These are phyloP conservation scores for Ameiurus melas DNA, from an alignment of 2,113 vertebrate species.

Conservation along the genomic window DNA sequence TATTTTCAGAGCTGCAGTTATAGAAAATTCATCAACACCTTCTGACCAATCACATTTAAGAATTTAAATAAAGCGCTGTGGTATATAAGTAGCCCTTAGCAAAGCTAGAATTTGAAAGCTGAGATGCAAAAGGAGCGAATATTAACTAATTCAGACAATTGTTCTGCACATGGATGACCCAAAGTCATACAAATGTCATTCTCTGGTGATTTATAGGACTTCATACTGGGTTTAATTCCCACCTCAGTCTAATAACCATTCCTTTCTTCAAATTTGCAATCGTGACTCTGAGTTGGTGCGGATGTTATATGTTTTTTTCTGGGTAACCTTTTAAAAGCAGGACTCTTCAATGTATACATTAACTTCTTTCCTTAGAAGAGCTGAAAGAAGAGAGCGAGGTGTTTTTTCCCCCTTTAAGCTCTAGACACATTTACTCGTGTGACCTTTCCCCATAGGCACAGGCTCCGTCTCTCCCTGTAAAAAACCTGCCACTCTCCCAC, in stretches of 20 bases:
- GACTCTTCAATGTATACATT: neutral
- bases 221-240: neutral
- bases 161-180: neutral
- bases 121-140: neutral
- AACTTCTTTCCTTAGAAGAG: conserved; percentile 22
- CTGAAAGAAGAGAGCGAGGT: conserved; percentile 2
- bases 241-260: neutral
- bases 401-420: conserved; percentile 22
- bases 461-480: conserved; percentile 13
- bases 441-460: conserved; percentile 28
- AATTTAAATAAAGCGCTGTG: neutral
- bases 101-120: neutral
- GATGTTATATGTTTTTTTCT: neutral
- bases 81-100: neutral
- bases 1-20: neutral
- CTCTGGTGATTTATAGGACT: neutral
- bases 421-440: conserved; percentile 18
- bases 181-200: neutral
- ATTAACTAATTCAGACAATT: neutral
- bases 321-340: conserved; percentile 7
- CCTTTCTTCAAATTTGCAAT: neutral
- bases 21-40: neutral
- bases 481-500: conserved; percentile 19
- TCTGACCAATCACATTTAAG: neutral
- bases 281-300: neutral